Percentiles rank a stretch among this genome's conserved stretches.
These are phyloP conservation scores for Suncus etruscus DNA, from an alignment of 2,113 vertebrate species.

Conservation along the genomic window DNA sequence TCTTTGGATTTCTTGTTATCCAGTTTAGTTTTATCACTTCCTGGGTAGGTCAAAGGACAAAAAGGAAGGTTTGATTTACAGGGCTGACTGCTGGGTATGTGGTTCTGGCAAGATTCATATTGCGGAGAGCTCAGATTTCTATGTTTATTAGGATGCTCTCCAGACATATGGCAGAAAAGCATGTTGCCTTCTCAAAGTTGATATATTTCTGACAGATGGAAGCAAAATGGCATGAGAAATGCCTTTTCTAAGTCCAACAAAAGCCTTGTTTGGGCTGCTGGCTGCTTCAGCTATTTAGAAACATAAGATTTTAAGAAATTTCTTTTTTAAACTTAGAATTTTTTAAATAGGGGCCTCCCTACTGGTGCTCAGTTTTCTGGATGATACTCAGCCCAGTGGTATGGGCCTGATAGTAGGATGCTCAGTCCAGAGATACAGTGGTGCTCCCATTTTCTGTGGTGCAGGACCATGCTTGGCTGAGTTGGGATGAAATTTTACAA, in stretches of 20 bases:
- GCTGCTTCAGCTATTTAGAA: slow-evolving; percentile 56
- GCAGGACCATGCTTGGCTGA: no score
- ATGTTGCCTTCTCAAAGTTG: slow-evolving; percentile 56
- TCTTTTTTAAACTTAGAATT: background rate
- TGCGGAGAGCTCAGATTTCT: slow-evolving; percentile 18
- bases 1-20: background rate
- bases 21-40: slow-evolving; percentile 9
- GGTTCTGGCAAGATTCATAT: background rate
- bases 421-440: no score
- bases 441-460: no score
- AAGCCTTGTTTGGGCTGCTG: slow-evolving; percentile 49
- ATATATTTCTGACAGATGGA: slow-evolving; percentile 56
- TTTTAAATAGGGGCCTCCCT: no score
- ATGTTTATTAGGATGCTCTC: slow-evolving; percentile 42
- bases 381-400: no score
- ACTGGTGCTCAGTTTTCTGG: no score
- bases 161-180: slow-evolving; percentile 55
- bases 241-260: slow-evolving; percentile 40
- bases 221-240: slow-evolving; percentile 38
- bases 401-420: no score
- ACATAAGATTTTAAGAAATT: slow-evolving; percentile 21
- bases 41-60: slow-evolving; percentile 2
- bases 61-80: background rate
- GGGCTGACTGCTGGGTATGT: background rate
- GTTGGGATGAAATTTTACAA: no score